Evolutionary conservation across 1,140 invertebrate species (phyloP).

Genomic region (Micrasema longulum): DNA sequence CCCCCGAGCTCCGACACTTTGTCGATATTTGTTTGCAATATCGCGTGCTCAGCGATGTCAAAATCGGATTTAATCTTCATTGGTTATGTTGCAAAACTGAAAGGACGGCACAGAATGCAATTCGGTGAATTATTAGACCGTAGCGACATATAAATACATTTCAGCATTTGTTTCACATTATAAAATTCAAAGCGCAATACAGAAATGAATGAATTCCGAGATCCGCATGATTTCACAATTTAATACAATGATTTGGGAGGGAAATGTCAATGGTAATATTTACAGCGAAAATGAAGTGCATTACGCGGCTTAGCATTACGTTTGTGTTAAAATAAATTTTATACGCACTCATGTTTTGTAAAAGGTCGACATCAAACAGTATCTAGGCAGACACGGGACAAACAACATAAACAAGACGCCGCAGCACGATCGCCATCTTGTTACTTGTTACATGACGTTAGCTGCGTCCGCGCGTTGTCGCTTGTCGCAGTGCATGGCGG

Average conservation of each 20-base stretch:
- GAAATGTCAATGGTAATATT: conserved; percentile 30
- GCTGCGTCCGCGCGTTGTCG: conserved; percentile 41
- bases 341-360: conserved; percentile 46
- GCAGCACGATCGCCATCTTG: conserved; percentile 41
- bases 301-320: not conserved
- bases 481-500: conserved; percentile 26
- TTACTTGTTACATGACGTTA: conserved; percentile 47
- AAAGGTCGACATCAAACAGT: conserved; percentile 44
- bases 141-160: conserved; percentile 9
- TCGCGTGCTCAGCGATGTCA: conserved; percentile 53
- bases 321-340: conserved; percentile 18
- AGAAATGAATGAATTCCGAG: conserved; percentile 25
- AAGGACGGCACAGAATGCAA: conserved; percentile 42
- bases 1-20: conserved; percentile 54
- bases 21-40: conserved; percentile 53
- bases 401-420: conserved; percentile 45
- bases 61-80: conserved; percentile 55
- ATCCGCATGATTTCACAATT: conserved; percentile 28
- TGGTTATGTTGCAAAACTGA: conserved; percentile 51
- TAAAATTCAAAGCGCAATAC: conserved; percentile 1
- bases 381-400: conserved; percentile 39
- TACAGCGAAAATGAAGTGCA: conserved; percentile 20
- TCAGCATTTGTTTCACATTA: conserved; percentile 7
- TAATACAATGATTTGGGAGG: conserved; percentile 44
- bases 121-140: conserved; percentile 8